Conservation (phyloP, 2,888 invertebrate species). For the Julus scanicus region DNA sequence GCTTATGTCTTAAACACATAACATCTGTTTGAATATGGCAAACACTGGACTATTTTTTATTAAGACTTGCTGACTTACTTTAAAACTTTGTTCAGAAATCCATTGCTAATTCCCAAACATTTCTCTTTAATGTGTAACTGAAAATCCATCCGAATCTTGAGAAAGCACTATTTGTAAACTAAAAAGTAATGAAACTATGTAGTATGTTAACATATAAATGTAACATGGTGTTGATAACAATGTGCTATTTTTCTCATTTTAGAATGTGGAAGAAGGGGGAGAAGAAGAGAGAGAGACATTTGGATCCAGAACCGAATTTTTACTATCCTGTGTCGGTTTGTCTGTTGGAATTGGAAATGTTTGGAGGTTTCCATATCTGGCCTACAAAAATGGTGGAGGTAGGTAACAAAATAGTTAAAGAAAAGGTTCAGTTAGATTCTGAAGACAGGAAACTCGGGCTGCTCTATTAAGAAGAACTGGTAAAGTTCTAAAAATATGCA, state of each 20-base stretch:
- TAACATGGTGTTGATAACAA: neutral
- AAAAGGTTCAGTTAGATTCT: too few relatives aligned
- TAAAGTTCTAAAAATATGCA: neutral
- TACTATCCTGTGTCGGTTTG: constrained; percentile 57
- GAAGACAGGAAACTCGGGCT: neutral
- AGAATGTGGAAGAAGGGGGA: neutral
- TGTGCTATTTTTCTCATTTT: neutral
- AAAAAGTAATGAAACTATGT: neutral
- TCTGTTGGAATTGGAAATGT: constrained; percentile 57
- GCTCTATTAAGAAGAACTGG: neutral
- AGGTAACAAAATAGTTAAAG: too few relatives aligned
- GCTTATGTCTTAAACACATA: too few relatives aligned
- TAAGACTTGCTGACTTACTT: too few relatives aligned
- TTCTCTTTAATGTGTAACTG: too few relatives aligned
- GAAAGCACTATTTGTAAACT: neutral
- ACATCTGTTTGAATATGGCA: too few relatives aligned
- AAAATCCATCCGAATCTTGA: too few relatives aligned
- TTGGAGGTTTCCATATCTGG: constrained; percentile 60
- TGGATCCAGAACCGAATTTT: constrained; percentile 57
- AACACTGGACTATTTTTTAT: too few relatives aligned
- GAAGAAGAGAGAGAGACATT: constrained; percentile 54
- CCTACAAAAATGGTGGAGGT: constrained; percentile 61
- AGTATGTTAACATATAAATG: too few relatives aligned
- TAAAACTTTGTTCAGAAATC: too few relatives aligned
- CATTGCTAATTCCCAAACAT: too few relatives aligned